Evolutionary conservation across 2,113 vertebrate species (phyloP).

Genomic region (Chloropsis cyanopogon): DNA sequence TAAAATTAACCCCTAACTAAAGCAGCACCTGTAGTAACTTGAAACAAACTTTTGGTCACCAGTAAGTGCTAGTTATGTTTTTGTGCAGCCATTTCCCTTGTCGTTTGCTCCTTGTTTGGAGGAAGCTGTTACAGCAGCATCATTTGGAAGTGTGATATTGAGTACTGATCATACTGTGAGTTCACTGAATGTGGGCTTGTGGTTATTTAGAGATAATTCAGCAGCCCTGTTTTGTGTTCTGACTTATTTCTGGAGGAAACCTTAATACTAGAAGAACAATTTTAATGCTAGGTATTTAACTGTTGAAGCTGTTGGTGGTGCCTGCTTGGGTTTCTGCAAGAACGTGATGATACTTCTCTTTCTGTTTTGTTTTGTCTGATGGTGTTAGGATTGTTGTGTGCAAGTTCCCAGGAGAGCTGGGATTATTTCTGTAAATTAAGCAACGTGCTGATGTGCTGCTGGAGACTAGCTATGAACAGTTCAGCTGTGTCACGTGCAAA

Average conservation of each 20-base stretch:
- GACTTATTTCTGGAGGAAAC: not conserved
- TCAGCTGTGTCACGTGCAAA: not conserved
- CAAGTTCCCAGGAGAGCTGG: not conserved
- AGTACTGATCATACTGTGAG: not conserved
- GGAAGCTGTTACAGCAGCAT: not conserved
- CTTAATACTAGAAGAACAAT: not conserved
- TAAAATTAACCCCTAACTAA: not conserved
- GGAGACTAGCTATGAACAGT: not conserved
- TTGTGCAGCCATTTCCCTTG: not conserved
- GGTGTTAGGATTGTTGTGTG: not conserved
- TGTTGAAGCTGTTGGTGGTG: not conserved
- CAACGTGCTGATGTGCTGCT: not conserved
- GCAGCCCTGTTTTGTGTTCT: not conserved
- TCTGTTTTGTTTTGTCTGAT: not conserved
- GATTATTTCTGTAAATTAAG: not conserved
- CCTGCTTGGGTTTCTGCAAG: not conserved
- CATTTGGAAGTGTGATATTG: not conserved
- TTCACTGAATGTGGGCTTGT: not conserved
- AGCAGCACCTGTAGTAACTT: not conserved
- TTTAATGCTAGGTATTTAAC: not conserved
- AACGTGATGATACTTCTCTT: not conserved
- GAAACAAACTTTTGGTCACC: not conserved
- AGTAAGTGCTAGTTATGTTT: not conserved
- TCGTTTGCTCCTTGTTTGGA: not conserved
- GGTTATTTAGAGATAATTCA: not conserved